phyloP scores from a whole-genome alignment of 2,113 vertebrate genomes.

The Uria lomvia region DNA sequence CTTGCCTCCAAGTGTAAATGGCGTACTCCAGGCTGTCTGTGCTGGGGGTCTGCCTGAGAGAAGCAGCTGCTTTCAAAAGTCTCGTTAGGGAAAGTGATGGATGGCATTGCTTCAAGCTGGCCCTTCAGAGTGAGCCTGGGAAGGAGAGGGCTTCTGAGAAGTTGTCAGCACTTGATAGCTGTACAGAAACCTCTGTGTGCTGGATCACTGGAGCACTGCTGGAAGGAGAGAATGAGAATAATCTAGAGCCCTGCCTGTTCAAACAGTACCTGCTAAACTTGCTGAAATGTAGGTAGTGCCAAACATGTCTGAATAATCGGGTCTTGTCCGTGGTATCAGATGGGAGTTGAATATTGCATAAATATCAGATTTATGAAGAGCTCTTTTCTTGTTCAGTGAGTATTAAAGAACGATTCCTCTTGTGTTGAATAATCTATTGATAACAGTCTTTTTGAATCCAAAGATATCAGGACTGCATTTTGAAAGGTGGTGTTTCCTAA shows the following conservation, averaged over 20 bases:
- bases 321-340: not conserved
- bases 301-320: not conserved
- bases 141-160: not conserved
- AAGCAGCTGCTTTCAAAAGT: not conserved
- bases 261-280: not conserved
- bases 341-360: not conserved
- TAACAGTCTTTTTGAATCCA: not conserved
- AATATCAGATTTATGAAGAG: not conserved
- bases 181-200: not conserved
- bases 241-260: not conserved
- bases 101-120: not conserved
- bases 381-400: conserved; percentile 6
- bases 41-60: not conserved
- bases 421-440: not conserved
- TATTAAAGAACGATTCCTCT: conserved; percentile 14
- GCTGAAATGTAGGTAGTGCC: not conserved
- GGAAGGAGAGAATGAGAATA: not conserved
- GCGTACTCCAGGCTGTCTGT: not conserved
- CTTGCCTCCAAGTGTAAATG: not conserved
- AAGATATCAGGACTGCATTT: not conserved
- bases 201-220: not conserved
- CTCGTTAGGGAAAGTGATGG: not conserved
- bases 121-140: not conserved
- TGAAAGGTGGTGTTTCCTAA: not conserved
- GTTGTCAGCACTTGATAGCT: not conserved